Evolutionary conservation across 2,888 invertebrate genomes (phyloP).

Genomic region (Metacarcinus magister): DNA sequence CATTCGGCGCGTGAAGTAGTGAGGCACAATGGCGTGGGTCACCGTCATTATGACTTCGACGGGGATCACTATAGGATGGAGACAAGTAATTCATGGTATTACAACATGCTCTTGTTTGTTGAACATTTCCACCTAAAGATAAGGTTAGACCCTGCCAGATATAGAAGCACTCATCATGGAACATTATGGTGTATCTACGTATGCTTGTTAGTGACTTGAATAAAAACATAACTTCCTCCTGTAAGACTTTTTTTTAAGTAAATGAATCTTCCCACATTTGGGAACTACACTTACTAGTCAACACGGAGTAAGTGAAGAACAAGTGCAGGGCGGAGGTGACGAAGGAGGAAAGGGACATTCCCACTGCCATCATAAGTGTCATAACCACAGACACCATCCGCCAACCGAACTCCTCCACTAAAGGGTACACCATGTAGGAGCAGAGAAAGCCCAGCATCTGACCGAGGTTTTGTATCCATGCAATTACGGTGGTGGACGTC

Average conservation of each 20-base stretch:
- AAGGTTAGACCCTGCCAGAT: no score
- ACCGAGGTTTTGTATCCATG: constrained; percentile 31
- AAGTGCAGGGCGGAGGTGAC: constrained; percentile 38
- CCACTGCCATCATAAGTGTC: background rate
- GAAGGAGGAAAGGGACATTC: constrained; percentile 39
- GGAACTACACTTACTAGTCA: background rate
- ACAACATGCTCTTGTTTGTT: no score
- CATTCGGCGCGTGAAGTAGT: constrained; percentile 65
- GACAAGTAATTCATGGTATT: background rate
- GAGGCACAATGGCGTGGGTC: constrained; percentile 56
- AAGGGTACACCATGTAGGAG: constrained; percentile 30
- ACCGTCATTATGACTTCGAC: constrained; percentile 10
- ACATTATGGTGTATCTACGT: background rate
- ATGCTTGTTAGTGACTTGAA: background rate
- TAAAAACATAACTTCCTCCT: background rate
- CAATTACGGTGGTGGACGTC: background rate
- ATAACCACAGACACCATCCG: background rate
- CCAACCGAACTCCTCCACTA: constrained; percentile 52
- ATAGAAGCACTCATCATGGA: background rate
- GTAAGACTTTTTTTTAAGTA: background rate
- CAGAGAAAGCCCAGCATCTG: background rate
- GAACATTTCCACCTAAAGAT: no score
- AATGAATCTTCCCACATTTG: background rate
- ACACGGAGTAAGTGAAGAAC: constrained; percentile 17
- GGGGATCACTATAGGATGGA: background rate